These are phyloP conservation scores for Cheiracanthium punctorium DNA, from an alignment of 2,888 invertebrate genomes.

Conservation along the genomic window DNA sequence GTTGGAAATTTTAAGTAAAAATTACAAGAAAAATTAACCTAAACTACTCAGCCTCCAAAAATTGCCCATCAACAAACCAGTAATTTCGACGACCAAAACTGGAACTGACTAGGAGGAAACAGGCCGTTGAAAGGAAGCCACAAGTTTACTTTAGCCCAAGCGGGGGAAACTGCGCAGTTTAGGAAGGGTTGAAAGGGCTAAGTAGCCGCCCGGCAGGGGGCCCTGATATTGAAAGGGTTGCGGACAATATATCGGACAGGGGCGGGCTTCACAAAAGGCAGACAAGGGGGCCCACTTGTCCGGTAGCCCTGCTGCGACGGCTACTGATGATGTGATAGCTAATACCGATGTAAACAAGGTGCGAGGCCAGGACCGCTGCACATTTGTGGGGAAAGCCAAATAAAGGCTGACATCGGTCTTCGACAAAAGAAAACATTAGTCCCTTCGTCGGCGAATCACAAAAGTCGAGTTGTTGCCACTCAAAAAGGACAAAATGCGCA, in stretches of 20 bases:
- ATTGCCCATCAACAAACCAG: too few species aligned
- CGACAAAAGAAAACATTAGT: not conserved
- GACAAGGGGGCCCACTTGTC: slow-evolving; percentile 31
- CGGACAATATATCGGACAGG: slow-evolving; percentile 25
- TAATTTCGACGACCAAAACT: too few species aligned
- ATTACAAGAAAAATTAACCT: too few species aligned
- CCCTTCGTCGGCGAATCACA: not conserved
- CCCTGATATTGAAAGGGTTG: slow-evolving; percentile 29
- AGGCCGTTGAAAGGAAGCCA: not conserved
- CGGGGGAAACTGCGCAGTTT: slow-evolving; percentile 31
- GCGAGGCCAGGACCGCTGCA: not conserved
- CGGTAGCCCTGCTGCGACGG: slow-evolving; percentile 19
- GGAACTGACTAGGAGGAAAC: too few species aligned
- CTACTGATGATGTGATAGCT: slow-evolving; percentile 28
- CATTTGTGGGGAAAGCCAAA: not conserved
- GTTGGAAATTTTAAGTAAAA: too few species aligned
- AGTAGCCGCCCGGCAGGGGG: slow-evolving; percentile 35
- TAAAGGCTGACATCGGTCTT: not conserved
- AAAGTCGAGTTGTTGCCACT: too few species aligned
- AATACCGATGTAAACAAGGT: slow-evolving; percentile 55
- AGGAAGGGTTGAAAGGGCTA: slow-evolving; percentile 36
- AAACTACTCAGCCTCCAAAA: too few species aligned
- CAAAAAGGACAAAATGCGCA: too few species aligned
- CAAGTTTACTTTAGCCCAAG: slow-evolving; percentile 39
- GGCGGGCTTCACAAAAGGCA: slow-evolving; percentile 20